Percentiles rank a stretch among this genome's conserved stretches.
Evolutionary conservation across 2,797 vertebrate genomes (phyloP).

Genomic region (Myotis planiceps): DNA sequence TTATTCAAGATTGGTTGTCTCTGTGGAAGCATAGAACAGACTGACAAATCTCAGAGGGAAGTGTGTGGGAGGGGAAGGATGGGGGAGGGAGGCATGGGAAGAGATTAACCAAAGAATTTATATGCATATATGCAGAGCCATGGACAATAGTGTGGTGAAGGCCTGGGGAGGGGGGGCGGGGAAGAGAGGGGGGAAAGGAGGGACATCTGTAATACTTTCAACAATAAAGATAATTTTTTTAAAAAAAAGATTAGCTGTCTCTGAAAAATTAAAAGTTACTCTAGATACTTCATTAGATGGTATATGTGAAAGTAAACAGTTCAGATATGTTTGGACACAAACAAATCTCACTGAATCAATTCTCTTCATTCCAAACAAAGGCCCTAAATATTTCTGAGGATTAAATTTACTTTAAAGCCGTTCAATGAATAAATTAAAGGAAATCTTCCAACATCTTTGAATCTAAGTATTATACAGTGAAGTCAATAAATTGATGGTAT

Average conservation of each 20-base stretch:
- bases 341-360: background rate
- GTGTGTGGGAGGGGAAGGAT: too few species aligned
- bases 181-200: background rate
- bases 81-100: background rate
- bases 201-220: background rate
- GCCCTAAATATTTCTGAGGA: background rate
- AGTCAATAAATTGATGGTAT: background rate
- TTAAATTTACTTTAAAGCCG: background rate
- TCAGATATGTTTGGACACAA: constrained; percentile 32
- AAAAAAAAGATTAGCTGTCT: constrained; percentile 18
- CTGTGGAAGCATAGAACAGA: background rate
- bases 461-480: background rate
- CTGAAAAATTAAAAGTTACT: constrained; percentile 26
- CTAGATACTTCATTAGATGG: constrained; percentile 36
- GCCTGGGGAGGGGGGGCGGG: background rate
- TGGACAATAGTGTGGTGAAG: background rate
- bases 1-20: constrained; percentile 48
- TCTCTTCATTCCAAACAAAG: constrained; percentile 10
- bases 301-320: constrained; percentile 26
- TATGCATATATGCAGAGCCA: background rate
- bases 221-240: background rate
- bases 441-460: background rate
- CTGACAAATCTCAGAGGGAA: background rate
- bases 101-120: background rate
- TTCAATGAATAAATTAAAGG: background rate